Evolutionary conservation across 2,888 invertebrate species (phyloP), one percentile per base, ranked within the genome.

Genomic region (Trichacis sp.): DNA sequence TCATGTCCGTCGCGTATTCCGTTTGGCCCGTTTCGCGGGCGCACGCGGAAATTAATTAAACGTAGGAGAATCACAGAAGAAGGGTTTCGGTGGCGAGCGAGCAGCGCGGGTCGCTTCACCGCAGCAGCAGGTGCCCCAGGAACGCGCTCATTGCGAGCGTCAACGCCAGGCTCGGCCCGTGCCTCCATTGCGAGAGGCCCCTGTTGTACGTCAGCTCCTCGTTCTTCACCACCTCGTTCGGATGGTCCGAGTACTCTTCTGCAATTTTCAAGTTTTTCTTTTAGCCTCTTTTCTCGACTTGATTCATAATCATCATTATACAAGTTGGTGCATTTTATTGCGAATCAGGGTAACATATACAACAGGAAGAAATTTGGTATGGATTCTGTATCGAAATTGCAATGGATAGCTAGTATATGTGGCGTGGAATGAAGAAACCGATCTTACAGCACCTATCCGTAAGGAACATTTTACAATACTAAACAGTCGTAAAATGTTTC

Each of bases 151-250:
- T 77, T 69, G 77, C 66, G 68, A 80, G 62, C 61, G 78, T 68
- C 56, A 77, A 64, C 65, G 81, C 53, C 60, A 76, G 64, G 62
- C 76, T 74, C 51, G 59, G 56, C 49, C 56, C 60, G 57, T 65
- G 69, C 57, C 70, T 65, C 43, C 68, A 74, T 56, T 73, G 70
- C 55, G 79, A 74, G 65, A 73, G 77, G 46, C 79, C 79, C 20
- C 88, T 88, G 77, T 89, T 91, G 82, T 93, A 92, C 59, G 94
- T 94, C 80, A 96, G 86, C 87, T 94, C 95, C 86, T 95, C 95
- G 84, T 95, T 95, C 87, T 95, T 96, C 77, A 95, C 93, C 75
- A 95, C 95, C 86, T 96, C 95, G 85, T 95, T 96, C 64, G 93
- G 94, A 85, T 93, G 91, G 84, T 94, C 94, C 80, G 93, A 94